phyloP scores from a whole-genome alignment of 2,113 vertebrate genomes.

The Hystrix brachyura region DNA sequence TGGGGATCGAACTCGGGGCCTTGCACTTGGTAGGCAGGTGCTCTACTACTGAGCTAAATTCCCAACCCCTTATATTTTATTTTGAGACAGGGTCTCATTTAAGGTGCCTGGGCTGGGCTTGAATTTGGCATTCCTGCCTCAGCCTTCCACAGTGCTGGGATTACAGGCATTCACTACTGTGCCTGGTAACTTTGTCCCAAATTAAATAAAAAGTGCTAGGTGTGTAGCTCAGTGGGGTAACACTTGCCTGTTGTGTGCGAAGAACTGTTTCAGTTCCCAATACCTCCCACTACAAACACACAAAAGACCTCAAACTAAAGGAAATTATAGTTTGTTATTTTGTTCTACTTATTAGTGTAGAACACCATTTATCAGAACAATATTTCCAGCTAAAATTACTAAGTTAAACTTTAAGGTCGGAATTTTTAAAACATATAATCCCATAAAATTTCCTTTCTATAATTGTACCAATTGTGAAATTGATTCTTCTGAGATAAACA shows the following conservation, averaged over 20 bases:
- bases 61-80: background rate
- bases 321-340: constrained; percentile 53
- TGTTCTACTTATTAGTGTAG: background rate
- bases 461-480: background rate
- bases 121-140: background rate
- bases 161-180: background rate
- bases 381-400: background rate
- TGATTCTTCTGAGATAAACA: constrained; percentile 11
- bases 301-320: background rate
- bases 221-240: background rate
- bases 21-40: no score
- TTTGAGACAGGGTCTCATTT: background rate
- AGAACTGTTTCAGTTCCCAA: background rate
- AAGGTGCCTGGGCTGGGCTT: background rate
- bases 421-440: background rate
- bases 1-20: no score
- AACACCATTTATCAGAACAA: background rate
- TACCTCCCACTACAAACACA: background rate
- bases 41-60: background rate
- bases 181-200: background rate
- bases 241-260: background rate
- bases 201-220: background rate
- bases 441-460: background rate
- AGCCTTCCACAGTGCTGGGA: background rate
- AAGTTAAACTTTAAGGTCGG: constrained; percentile 22